These are phyloP conservation scores for Esox masquinongy DNA, from an alignment of 2,797 vertebrate species.

Conservation along the genomic window DNA sequence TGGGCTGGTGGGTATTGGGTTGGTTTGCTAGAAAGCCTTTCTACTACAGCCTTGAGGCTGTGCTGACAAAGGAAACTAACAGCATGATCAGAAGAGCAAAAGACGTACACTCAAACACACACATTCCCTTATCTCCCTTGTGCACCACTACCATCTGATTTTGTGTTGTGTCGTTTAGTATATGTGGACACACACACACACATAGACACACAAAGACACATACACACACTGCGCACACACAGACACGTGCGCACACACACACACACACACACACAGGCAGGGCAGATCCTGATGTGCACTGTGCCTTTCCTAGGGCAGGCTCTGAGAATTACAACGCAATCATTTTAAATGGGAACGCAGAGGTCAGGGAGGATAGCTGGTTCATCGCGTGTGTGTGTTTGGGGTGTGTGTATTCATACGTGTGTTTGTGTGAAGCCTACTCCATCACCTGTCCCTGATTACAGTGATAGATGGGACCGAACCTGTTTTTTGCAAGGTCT, in stretches of 20 bases:
- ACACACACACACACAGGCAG: slow-evolving; percentile 13
- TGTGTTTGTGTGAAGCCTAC: slow-evolving; percentile 24
- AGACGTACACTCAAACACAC: slow-evolving; percentile 38
- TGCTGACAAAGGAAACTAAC: slow-evolving; percentile 54
- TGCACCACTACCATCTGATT: slow-evolving; percentile 37
- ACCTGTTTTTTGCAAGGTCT: no score
- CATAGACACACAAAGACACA: slow-evolving; percentile 9
- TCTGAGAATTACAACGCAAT: slow-evolving; percentile 44
- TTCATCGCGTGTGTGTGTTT: not conserved
- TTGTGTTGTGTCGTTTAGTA: slow-evolving; percentile 14
- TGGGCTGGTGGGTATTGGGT: slow-evolving; percentile 31
- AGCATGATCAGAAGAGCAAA: slow-evolving; percentile 21
- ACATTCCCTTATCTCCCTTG: slow-evolving; percentile 36
- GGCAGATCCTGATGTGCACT: not conserved
- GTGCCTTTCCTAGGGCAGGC: slow-evolving; percentile 18
- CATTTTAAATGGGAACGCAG: slow-evolving; percentile 36
- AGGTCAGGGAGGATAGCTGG: slow-evolving; percentile 45
- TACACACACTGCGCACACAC: slow-evolving; percentile 13
- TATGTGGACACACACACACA: slow-evolving; percentile 21
- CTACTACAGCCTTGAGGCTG: slow-evolving; percentile 33
- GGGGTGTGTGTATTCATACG: slow-evolving; percentile 4
- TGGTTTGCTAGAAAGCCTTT: slow-evolving; percentile 16
- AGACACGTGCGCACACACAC: slow-evolving; percentile 9
- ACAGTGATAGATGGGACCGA: slow-evolving; percentile 3
- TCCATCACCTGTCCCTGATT: slow-evolving; percentile 45